Base-by-base conservation (phyloP, 1,140 invertebrate species). In the Brachionus sp. region DNA sequence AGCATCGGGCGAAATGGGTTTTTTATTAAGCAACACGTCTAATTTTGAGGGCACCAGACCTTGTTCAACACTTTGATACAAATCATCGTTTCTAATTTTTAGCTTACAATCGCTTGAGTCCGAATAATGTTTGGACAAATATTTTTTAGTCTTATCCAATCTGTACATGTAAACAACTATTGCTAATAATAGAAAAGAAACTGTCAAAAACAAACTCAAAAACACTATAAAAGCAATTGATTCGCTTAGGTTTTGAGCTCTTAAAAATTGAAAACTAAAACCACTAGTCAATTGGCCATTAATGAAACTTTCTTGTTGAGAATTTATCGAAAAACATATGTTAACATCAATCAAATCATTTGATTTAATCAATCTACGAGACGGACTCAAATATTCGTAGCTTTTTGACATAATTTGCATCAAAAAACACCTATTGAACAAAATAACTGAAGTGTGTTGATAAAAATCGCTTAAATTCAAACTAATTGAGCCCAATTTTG, bases 201-300 rank as follows among this genome's bases (percentile, higher is more conserved):
- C 6, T 23, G 66, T 70, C 66, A 70, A 19, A 39, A 70, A 70
- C 16, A 70, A 13, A 35, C 33, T 39, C 9, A 70, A 9, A 70
- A 70, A 70, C 0, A 3, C 9, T n/a, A 75, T 33, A 19, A 42
- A 75, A 2, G 44, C 37, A 1, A 75, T 46, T 4, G 70, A 75
- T 13, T 25, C 23, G 12, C 23, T 75, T 25, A 75, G 25, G 25
- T 44, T 75, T 46, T 75, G 70, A 2, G n/a, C 42, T 44, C 42
- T 44, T 25, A 75, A 10, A 75, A 75, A 75, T 23, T 46, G 39
- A 75, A 75, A 75, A 10, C 70, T 39, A 46, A 75, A 75, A 4
- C 12, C 23, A 0, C 9, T 46, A 10, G 39, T n/a, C 19, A 46
- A 46, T 35, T 25, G 13, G 10, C 16, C 16, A 5, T 7, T 19